These are phyloP conservation scores for Cremastinae sp. DNA, from an alignment of 2,888 invertebrate species.

Conservation along the genomic window DNA sequence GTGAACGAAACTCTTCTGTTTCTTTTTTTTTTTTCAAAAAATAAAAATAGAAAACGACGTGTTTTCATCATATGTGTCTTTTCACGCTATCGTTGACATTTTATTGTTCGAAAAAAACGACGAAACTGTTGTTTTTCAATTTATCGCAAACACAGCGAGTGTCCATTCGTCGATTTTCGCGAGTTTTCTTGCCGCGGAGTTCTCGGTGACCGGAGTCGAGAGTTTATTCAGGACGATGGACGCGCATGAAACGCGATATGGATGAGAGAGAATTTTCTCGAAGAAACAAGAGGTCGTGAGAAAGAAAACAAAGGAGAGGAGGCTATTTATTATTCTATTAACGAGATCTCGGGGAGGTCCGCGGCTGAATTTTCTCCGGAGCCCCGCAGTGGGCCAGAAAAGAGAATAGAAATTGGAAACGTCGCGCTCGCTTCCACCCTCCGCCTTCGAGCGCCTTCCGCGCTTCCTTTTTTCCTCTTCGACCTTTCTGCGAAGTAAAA, in stretches of 20 bases:
- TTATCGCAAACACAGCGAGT: constrained; percentile 5
- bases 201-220: constrained; percentile 64
- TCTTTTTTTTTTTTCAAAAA: too few species aligned
- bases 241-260: constrained; percentile 21
- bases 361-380: constrained; percentile 55
- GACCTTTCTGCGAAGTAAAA: constrained; percentile 56
- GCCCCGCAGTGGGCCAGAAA: constrained; percentile 41
- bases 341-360: constrained; percentile 57
- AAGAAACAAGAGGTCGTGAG: constrained; percentile 63
- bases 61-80: too few species aligned
- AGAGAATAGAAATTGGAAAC: constrained; percentile 48
- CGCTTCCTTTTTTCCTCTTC: constrained; percentile 29
- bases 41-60: too few species aligned
- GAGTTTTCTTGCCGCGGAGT: constrained; percentile 34
- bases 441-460: constrained; percentile 4
- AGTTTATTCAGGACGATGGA: constrained; percentile 69
- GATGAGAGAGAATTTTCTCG: constrained; percentile 38
- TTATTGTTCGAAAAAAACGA: neutral
- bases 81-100: too few species aligned
- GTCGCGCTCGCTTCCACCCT: constrained; percentile 13
- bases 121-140: constrained; percentile 14
- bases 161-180: neutral
- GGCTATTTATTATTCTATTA: constrained; percentile 78
- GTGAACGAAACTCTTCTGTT: neutral
- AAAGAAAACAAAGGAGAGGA: constrained; percentile 69